These are phyloP conservation scores for Epinotia demarniana DNA, from an alignment of 2,888 invertebrate genomes.

Conservation along the genomic window DNA sequence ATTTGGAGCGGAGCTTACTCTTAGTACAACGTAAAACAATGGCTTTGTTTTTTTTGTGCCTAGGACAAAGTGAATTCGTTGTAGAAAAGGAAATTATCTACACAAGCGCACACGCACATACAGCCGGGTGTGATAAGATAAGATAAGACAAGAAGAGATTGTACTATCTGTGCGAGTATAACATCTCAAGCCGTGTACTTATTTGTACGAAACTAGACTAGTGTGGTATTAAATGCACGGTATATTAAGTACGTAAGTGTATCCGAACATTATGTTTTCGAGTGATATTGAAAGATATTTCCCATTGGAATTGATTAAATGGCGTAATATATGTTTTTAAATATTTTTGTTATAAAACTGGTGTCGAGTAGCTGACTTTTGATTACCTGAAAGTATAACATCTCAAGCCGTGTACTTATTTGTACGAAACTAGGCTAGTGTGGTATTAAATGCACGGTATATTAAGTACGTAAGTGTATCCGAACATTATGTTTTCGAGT, in stretches of 20 bases:
- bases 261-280: conserved; percentile 4
- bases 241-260: neutral
- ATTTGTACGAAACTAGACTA: too few relatives aligned
- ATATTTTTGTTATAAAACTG: neutral
- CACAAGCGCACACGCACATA: too few relatives aligned
- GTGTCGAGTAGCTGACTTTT: conserved; percentile 11
- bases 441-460: conserved; percentile 2
- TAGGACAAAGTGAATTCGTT: too few relatives aligned
- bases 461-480: neutral
- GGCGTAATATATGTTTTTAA: conserved; percentile 29
- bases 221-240: conserved; percentile 3
- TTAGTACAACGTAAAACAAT: too few relatives aligned
- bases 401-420: too few relatives aligned
- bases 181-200: neutral
- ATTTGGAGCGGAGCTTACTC: too few relatives aligned
- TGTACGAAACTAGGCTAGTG: neutral
- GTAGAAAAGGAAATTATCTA: too few relatives aligned
- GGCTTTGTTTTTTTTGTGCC: too few relatives aligned
- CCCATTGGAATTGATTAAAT: conserved; percentile 13
- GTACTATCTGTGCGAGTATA: neutral
- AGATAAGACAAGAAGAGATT: too few relatives aligned
- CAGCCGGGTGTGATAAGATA: too few relatives aligned
- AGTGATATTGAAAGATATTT: conserved; percentile 43
- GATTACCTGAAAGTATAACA: neutral
- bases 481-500: conserved; percentile 7